phyloP scores from a whole-genome alignment of 2,113 vertebrate genomes.

The Oncorhynchus tshawytscha region DNA sequence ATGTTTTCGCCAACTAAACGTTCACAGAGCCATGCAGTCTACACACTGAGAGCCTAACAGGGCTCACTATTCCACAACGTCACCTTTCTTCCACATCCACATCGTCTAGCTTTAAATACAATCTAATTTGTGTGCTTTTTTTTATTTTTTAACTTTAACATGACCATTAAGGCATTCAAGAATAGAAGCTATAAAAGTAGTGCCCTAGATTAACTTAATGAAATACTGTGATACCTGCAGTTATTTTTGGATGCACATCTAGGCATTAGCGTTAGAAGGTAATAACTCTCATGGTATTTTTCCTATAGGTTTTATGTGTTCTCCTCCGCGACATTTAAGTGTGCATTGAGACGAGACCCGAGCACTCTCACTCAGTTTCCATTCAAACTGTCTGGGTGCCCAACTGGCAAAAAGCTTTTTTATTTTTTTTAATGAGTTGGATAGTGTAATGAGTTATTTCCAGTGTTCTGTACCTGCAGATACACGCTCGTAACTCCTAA shows the following conservation, averaged over 20 bases:
- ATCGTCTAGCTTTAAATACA: not conserved
- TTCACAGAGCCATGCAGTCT: not conserved
- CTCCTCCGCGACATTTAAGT: constrained; percentile 28
- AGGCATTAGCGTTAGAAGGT: constrained; percentile 13
- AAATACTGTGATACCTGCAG: not conserved
- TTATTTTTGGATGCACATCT: constrained; percentile 24
- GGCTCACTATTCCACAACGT: constrained; percentile 1
- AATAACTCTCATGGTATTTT: constrained; percentile 10
- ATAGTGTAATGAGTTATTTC: constrained; percentile 23
- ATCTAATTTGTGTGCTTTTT: not conserved
- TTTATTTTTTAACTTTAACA: not conserved
- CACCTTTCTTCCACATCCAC: not conserved
- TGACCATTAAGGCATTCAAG: constrained; percentile 16
- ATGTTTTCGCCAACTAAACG: too few species aligned
- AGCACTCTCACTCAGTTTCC: constrained; percentile 20
- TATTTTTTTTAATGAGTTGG: not conserved
- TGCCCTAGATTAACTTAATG: not conserved
- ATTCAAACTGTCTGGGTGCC: constrained; percentile 7
- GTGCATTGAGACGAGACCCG: not conserved
- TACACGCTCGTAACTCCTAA: not conserved
- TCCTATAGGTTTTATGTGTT: constrained; percentile 22
- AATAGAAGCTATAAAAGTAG: constrained; percentile 19
- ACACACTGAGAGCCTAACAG: not conserved
- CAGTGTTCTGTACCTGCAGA: constrained; percentile 20
- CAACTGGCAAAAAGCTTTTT: not conserved